Percentiles rank a stretch among this genome's conserved stretches.
Conservation (phyloP, 1,140 invertebrate species). For the Sitobion miscanthi region DNA sequence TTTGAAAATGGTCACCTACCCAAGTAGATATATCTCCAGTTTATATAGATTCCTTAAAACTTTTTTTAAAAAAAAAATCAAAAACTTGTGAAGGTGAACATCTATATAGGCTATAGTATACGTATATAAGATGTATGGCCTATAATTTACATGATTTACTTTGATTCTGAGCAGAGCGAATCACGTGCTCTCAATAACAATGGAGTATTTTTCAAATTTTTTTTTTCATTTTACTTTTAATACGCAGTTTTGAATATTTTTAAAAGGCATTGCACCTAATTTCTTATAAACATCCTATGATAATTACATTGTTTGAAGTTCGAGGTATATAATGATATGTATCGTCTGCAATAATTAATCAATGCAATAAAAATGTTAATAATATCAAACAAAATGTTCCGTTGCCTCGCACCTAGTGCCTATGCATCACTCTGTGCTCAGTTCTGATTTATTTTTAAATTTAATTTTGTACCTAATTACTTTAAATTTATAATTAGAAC, state of each 20-base stretch:
- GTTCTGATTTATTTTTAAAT: not conserved
- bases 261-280: not conserved
- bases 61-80: not conserved
- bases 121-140: not conserved
- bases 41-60: not conserved
- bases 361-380: not conserved
- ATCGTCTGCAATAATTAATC: not conserved
- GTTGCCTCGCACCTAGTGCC: no score
- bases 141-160: not conserved
- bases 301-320: not conserved
- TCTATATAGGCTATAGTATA: no score
- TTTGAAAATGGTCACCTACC: not conserved
- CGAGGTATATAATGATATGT: not conserved
- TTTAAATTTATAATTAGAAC: not conserved
- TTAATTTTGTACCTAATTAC: not conserved
- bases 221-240: not conserved
- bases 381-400: not conserved
- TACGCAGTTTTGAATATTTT: not conserved
- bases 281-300: not conserved
- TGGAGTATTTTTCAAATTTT: not conserved
- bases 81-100: not conserved
- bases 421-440: no score
- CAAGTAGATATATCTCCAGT: not conserved
- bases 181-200: not conserved
- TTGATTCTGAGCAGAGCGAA: not conserved